Evolutionary conservation across 2,113 vertebrate genomes (phyloP), one percentile per base, ranked within the genome.

Genomic region (Gymnarchus niloticus): DNA sequence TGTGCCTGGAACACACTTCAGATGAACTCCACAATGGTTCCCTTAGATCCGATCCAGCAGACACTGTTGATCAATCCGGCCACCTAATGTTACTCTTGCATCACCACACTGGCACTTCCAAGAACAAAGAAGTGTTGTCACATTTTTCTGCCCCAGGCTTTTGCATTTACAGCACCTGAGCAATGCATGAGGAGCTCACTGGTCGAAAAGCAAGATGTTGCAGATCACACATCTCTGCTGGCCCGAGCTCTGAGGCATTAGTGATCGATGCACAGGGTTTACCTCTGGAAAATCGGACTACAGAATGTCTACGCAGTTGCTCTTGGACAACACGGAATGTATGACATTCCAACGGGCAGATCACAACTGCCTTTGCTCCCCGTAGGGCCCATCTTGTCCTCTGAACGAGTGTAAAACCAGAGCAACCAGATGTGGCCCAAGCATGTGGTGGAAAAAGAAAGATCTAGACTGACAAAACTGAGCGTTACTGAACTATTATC

Each of bases 231-330:
- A 46, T 2, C 49, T 37, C 48, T 28, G 61, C 46, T 7, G 44
- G 21, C 6, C n/a, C 37, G 23, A 46, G n/a, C 83, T 73, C 83
- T 51, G 57, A 59, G 69, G 86, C 28, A 10, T 41, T 5, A 84
- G 83, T 86, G 81, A 84, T 88, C 87, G 85, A 90, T 90, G 90
- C 87, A 23, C 25, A 5, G 88, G 87, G 59, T 89, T 92, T 92
- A 92, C 92, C 91, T 91, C 86, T 90, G 89, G 87, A 87, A 89
- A 90, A 92, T 91, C 91, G 92, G 92, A 88, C 91, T 86, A 88
- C 89, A 89, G 90, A n/a, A 91, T 48, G 44, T 19, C 89, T 88
- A 88, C 86, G 88, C 89, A 88, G 92, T 88, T 82, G 86, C 89
- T 87, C 91, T 90, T 61, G 85, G 86, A 88, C 91, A 89, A 86